phyloP scores from a whole-genome alignment of 92 coral and sea anemone species.

The Bergia sp. region DNA sequence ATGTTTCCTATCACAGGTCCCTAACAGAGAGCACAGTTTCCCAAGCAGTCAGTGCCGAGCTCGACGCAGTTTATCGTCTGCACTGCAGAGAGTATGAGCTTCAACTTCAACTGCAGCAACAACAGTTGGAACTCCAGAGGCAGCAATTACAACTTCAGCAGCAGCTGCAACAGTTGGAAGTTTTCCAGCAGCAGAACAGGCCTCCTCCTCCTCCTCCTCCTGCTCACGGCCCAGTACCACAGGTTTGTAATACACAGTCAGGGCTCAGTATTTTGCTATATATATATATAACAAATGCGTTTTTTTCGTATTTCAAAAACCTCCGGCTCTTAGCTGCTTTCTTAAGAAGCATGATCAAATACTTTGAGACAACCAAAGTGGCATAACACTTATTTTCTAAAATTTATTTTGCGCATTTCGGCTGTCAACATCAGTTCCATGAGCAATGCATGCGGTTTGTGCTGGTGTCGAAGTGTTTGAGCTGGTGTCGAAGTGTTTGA shows the following conservation, averaged over 20 bases:
- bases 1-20: constrained; percentile 56
- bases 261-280: neutral
- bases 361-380: too few species aligned
- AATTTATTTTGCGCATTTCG: too few species aligned
- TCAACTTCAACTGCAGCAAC: constrained; percentile 86
- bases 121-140: constrained; percentile 84
- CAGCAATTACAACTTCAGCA: constrained; percentile 94
- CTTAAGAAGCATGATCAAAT: too few species aligned
- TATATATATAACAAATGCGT: neutral
- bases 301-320: too few species aligned
- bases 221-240: neutral
- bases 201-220: constrained; percentile 19
- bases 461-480: too few species aligned
- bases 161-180: constrained; percentile 89
- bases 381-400: too few species aligned
- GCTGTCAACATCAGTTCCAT: too few species aligned
- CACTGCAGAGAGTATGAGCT: constrained; percentile 91
- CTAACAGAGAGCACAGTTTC: constrained; percentile 74
- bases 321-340: too few species aligned
- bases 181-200: constrained; percentile 69
- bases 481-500: too few species aligned
- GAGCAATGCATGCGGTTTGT: too few species aligned
- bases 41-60: constrained; percentile 76
- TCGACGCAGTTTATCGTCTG: constrained; percentile 83
- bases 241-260: constrained; percentile 7